A percentile compares a stretch with the other conserved stretches of the same genome.
Conservation (phyloP, 2,888 invertebrate species). For the Bruchidius siliquastri region DNA sequence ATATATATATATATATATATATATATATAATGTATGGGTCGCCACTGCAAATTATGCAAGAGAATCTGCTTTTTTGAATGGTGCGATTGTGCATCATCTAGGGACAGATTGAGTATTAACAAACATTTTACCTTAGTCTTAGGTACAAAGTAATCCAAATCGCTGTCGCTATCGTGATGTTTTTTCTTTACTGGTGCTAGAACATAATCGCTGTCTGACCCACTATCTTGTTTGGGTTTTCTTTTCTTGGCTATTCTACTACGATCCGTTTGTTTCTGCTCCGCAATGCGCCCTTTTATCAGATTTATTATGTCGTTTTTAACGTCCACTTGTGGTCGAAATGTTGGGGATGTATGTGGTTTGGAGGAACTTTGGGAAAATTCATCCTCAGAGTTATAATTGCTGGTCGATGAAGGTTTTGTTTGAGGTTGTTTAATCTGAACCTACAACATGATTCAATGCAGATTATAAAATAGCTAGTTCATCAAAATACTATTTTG, state of each 20-base stretch:
- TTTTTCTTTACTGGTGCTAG: slow-evolving; percentile 42
- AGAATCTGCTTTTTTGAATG: too few species aligned
- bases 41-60: too few species aligned
- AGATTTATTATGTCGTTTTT: slow-evolving; percentile 52
- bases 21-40: too few species aligned
- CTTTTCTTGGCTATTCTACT: slow-evolving; percentile 41
- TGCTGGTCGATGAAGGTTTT: slow-evolving; percentile 10
- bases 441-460: not conserved
- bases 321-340: slow-evolving; percentile 38
- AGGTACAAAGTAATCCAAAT: slow-evolving; percentile 34
- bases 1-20: too few species aligned
- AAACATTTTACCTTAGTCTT: slow-evolving; percentile 37
- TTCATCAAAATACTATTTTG: too few species aligned
- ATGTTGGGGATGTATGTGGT: not conserved
- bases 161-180: slow-evolving; percentile 33
- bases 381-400: slow-evolving; percentile 34
- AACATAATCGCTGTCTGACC: slow-evolving; percentile 51
- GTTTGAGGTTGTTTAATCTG: not conserved
- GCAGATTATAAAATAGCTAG: slow-evolving; percentile 17
- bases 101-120: too few species aligned
- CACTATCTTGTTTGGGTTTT: slow-evolving; percentile 30
- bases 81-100: too few species aligned
- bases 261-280: slow-evolving; percentile 46
- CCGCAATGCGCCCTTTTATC: slow-evolving; percentile 50
- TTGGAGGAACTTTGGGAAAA: slow-evolving; percentile 22